A percentile compares a stretch with the other conserved stretches of the same genome.
Conservation (phyloP, 2,113 vertebrate genomes). For the Ahaetulla prasina region DNA sequence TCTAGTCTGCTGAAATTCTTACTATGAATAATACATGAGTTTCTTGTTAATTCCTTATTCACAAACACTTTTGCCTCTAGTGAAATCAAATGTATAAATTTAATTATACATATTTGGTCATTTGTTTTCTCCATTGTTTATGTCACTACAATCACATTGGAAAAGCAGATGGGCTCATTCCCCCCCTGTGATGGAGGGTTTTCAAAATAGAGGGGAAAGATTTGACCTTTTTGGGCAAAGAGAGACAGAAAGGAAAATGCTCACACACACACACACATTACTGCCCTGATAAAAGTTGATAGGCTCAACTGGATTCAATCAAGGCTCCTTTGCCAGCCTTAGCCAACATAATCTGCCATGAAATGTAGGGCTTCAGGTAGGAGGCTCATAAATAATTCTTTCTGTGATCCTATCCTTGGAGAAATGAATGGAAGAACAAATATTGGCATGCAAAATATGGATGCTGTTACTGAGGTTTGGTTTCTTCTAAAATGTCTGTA, state of each 20-base stretch:
- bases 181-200: too few species aligned
- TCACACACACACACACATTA: too few species aligned
- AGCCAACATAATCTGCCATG: not conserved
- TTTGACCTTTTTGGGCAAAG: not conserved
- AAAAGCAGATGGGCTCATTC: not conserved
- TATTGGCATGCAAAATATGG: not conserved
- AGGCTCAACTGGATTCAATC: not conserved
- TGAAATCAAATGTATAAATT: slow-evolving; percentile 19
- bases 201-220: not conserved
- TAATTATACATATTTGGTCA: slow-evolving; percentile 12
- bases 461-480: not conserved
- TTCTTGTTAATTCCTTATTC: slow-evolving; percentile 21
- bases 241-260: not conserved
- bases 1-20: not conserved
- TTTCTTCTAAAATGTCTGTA: not conserved
- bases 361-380: not conserved
- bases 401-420: not conserved
- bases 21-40: not conserved
- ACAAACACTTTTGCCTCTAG: slow-evolving; percentile 27
- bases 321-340: not conserved
- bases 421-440: not conserved
- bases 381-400: not conserved
- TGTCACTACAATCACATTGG: not conserved
- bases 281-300: not conserved
- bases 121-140: not conserved